A percentile compares a stretch with the other conserved stretches of the same genome.
Conservation (phyloP, 2,888 invertebrate genomes). For the Lacanobia wlatinum region DNA sequence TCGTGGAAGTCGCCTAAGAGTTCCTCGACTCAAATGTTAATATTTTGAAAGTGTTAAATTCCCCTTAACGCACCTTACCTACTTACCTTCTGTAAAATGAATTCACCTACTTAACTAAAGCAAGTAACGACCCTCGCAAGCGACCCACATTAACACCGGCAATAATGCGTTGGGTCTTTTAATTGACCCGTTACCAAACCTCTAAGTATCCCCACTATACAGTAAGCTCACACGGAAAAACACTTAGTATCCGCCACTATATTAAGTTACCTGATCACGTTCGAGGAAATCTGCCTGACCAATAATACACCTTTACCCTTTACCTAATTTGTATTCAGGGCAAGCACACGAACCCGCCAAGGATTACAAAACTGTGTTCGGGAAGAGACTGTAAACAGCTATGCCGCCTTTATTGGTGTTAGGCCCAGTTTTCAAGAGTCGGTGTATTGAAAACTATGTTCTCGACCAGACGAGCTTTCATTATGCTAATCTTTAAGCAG, state of each 20-base stretch:
- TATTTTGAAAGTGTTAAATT: conserved; percentile 15
- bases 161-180: conserved; percentile 64
- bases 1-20: too few relatives aligned
- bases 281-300: conserved; percentile 84
- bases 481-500: conserved; percentile 16
- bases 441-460: conserved; percentile 66
- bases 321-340: conserved; percentile 81
- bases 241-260: conserved; percentile 77
- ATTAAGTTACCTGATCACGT: conserved; percentile 80
- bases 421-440: conserved; percentile 65
- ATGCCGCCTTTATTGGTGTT: conserved; percentile 78
- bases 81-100: conserved; percentile 26
- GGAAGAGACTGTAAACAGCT: conserved; percentile 80
- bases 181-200: conserved; percentile 72
- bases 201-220: conserved; percentile 69
- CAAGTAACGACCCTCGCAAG: conserved; percentile 38
- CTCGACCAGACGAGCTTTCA: conserved; percentile 14
- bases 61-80: neutral
- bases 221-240: conserved; percentile 76
- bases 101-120: conserved; percentile 39
- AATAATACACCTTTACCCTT: conserved; percentile 84
- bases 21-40: conserved; percentile 2
- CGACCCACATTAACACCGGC: conserved; percentile 47
- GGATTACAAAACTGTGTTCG: conserved; percentile 82
- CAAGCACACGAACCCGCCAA: conserved; percentile 69